Evolutionary conservation across 2,797 vertebrate genomes (phyloP), one percentile per base, ranked within the genome.

Genomic region (Enteromius paludinosus): DNA sequence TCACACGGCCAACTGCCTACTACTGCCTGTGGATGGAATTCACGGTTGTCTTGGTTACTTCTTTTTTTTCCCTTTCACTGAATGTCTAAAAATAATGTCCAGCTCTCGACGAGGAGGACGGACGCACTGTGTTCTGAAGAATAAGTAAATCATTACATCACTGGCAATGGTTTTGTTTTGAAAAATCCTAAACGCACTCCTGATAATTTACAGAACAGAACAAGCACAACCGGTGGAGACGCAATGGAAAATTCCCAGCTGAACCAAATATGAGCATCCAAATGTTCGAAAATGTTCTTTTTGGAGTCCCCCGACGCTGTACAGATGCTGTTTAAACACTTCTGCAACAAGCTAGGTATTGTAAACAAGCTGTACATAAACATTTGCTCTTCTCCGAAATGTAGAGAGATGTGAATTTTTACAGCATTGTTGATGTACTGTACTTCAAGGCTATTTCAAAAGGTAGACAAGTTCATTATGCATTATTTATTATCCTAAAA

Each of bases 41-140:
- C 89, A 85, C 91, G 83, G 93, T 93, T 92, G 94, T 94, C 94
- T 93, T 94, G 93, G 93, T 93, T 93, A 94, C 92, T 87, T 91
- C 91, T 86, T 90, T 89, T 92, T 90, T 92, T 89, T 89, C 89
- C 82, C 89, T 87, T 91, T 92, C 87, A 86, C 89, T 88, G 87
- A 85, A 76, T 62, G 86, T 90, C 92, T 95, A 94, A 90, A 93
- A 93, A 94, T 94, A 94, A 92, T 90, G 28, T 82, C 3, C 83
- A 47, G 90, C 75, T 85, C 86, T 93, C 89, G 86, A 92, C 88
- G 91, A 88, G 86, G 90, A 92, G 90, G 90, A 91, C 90, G 90
- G 90, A 90, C 89, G 86, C 80, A 75, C 85, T 79, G 89, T 87
- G 87, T 88, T 92, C 91, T 92, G 62, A n/a, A 69, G 65, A 87